Evolutionary conservation across 1,140 invertebrate genomes (phyloP).

Genomic region (Harpegnathos saltator): DNA sequence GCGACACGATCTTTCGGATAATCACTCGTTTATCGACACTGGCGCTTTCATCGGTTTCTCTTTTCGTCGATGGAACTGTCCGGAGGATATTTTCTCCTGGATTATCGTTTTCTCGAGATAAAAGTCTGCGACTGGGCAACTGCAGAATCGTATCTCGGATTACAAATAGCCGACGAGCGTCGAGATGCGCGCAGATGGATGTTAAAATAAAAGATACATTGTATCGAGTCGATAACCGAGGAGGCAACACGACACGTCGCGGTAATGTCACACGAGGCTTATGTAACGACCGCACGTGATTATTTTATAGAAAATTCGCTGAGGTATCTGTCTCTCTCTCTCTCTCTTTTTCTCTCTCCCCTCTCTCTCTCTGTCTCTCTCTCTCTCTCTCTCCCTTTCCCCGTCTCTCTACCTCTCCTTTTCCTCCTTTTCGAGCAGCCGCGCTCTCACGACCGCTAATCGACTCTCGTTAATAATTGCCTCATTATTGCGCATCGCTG

Average conservation of each 20-base stretch:
- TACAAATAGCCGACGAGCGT: background rate
- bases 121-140: background rate
- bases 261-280: background rate
- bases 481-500: conserved; percentile 71
- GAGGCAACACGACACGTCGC: background rate
- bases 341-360: background rate
- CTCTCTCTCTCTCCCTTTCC: background rate
- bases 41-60: background rate
- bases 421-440: conserved; percentile 15
- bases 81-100: background rate
- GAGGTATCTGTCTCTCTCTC: background rate
- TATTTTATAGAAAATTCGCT: conserved; percentile 44
- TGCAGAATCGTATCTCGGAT: conserved; percentile 9
- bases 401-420: background rate
- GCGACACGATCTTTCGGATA: no score
- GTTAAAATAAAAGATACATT: background rate
- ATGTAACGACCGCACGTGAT: conserved; percentile 17
- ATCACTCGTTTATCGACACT: background rate
- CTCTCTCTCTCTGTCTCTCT: background rate
- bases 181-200: background rate
- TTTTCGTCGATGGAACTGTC: background rate
- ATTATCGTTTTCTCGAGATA: background rate
- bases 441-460: conserved; percentile 70
- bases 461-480: conserved; percentile 73
- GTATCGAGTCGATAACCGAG: background rate